Base-by-base conservation (phyloP, 2,113 vertebrate species). In the Corydoras sp. region DNA sequence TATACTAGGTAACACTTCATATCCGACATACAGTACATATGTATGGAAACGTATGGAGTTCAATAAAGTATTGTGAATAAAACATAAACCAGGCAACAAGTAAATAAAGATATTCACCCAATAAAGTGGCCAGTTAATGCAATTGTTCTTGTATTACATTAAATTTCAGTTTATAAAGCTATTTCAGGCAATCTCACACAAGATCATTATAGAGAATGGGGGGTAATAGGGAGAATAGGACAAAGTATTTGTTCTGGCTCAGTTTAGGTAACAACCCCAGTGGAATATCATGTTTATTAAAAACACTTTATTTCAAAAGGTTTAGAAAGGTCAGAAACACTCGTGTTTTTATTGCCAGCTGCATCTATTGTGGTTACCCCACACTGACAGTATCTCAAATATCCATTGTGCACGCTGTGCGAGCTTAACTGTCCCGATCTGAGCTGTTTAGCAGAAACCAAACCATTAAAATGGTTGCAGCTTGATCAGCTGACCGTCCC, bases 1-100 rank as follows among this genome's bases (percentile, higher is more conserved):
- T 85, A 98, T 99, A 69, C 86, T 95, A 79, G 97, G 97, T 99
- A 93, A 90, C 9, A 7, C 10, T 7, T 13, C n/a, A n/a, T n/a
- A n/a, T n/a, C n/a, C n/a, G n/a, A n/a, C n/a, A n/a, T 24, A 24
- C 18, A 24, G 18, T 24, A 24, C 18, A 24, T 24, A 24, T 24
- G 18, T 1, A 24, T 24, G 18, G 18, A 24, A 24, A 24, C 2
- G 18, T 24, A 24, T 24, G 18, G 18, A 24, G 18, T 24, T 2
- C 18, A 24, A 24, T 24, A 24, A 24, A 24, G 18, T 24, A 24
- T 24, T 24, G 18, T 24, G 18, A 24, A 24, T 24, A 24, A 24
- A 24, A 2, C 18, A 24, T 24, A 24, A 24, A 24, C 18, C 2
- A 24, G 18, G 2, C 18, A 24, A 24, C 18, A 24, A 24, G 18